A percentile compares a stretch with the other conserved stretches of the same genome.
phyloP scores from a whole-genome alignment of 2,113 vertebrate genomes.

The Pituophis catenifer region DNA sequence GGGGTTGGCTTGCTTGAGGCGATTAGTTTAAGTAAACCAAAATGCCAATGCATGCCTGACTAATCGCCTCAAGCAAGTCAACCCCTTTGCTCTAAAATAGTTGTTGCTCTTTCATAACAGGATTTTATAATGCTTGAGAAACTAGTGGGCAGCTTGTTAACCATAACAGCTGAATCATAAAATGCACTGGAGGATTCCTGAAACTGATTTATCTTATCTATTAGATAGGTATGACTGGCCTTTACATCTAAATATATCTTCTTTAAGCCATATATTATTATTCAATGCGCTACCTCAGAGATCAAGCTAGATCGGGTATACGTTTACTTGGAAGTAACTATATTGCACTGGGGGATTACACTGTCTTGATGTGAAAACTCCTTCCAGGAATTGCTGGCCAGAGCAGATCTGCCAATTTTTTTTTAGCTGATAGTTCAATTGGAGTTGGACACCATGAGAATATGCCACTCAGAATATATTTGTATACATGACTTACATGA shows the following conservation, averaged over 20 bases:
- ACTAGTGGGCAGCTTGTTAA: conserved; percentile 16
- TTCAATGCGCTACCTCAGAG: not conserved
- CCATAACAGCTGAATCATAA: conserved; percentile 26
- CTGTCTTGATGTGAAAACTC: not conserved
- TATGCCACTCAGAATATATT: not conserved
- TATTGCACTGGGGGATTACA: not conserved
- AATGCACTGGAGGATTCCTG: conserved; percentile 11
- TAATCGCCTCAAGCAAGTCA: conserved; percentile 54
- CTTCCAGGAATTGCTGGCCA: no score
- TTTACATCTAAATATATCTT: conserved; percentile 6
- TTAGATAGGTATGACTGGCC: conserved; percentile 17
- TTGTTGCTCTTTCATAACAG: conserved; percentile 28
- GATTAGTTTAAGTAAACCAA: conserved; percentile 30
- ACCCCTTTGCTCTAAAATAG: conserved; percentile 29
- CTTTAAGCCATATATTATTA: not conserved
- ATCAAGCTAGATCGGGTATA: not conserved
- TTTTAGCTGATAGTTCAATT: not conserved
- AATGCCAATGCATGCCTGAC: conserved; percentile 47
- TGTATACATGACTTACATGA: no score
- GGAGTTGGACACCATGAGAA: not conserved
- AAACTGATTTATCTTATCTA: conserved; percentile 22
- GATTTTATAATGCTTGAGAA: conserved; percentile 29
- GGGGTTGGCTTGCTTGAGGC: no score
- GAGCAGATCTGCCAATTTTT: not conserved
- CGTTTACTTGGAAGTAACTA: not conserved